Evolutionary conservation across 2,113 vertebrate species (phyloP), one percentile per base, ranked within the genome.

Genomic region (Rhinopithecus roxellana): DNA sequence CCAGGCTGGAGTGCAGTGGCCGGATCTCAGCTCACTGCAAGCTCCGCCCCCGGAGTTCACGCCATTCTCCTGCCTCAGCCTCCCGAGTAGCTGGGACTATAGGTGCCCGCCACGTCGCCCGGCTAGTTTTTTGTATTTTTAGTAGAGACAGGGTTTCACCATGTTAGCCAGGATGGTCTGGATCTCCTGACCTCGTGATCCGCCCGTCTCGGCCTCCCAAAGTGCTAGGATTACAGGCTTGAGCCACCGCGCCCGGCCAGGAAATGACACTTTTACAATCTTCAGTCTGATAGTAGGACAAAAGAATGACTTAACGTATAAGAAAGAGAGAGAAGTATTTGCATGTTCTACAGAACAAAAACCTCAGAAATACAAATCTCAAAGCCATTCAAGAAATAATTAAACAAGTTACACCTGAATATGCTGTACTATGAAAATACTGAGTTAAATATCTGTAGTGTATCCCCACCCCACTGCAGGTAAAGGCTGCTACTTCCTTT

Each of bases 381-480:
- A 93, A 91, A 97, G 69, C 10, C 32, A 92, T 72, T 89, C 72
- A 64, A 89, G 55, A 69, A 83, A 48, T 69, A 92, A 48, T 89
- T 78, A 77, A 55, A 45, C 16, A 74, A 72, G 30, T 35, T 70
- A 55, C 3, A n/a, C n/a, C 25, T 72, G 10, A 92, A 94, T 74
- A 81, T 8, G 25, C 8, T 85, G 5, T 80, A 61, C 12, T 90
- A 40, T 80, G 59, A 95, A 92, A 92, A 90, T 55, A 18, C 22
- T 57, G 52, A 88, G 55, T 96, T 93, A 95, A 94, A 82, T 93
- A 69, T 55, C 74, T 13, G 2, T 30, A 25, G 18, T 38, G 2
- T 32, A 27, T 20, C 27, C 38, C 61, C 43, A 67, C 17, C 17
- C 72, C 32, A 22, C n/a, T 83, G 75, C 20, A 88, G 77, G 27